phyloP scores from a whole-genome alignment of 2,797 vertebrate species.

The Scolopax bukidnonensis region DNA sequence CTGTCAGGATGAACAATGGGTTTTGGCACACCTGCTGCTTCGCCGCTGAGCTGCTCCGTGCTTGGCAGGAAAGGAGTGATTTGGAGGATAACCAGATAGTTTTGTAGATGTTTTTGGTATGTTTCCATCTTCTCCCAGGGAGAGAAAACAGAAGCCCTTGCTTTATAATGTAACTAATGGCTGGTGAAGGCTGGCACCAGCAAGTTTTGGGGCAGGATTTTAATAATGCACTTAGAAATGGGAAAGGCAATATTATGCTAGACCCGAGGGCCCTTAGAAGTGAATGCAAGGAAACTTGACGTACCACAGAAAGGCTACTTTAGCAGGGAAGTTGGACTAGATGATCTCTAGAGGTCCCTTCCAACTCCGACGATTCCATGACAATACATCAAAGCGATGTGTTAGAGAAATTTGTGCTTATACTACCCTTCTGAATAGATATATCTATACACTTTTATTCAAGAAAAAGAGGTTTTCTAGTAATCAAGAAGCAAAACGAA shows the following conservation, averaged over 20 bases:
- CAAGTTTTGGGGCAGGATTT: neutral
- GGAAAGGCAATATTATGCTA: neutral
- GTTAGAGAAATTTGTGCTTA: neutral
- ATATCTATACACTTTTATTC: neutral
- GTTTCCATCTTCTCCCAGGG: slow-evolving; percentile 28
- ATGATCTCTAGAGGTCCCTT: no score
- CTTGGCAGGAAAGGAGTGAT: slow-evolving; percentile 51
- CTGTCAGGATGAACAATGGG: slow-evolving; percentile 50
- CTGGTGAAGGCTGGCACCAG: neutral
- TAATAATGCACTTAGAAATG: neutral
- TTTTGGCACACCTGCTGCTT: slow-evolving; percentile 64
- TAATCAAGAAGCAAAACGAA: neutral
- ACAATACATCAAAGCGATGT: neutral
- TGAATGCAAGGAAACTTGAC: neutral
- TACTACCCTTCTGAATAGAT: neutral
- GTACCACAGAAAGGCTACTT: neutral
- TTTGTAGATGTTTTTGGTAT: slow-evolving; percentile 49
- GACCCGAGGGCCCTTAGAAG: neutral
- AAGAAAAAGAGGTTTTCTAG: neutral
- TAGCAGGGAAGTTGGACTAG: no score
- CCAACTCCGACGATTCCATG: no score
- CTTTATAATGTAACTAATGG: neutral
- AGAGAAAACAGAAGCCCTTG: slow-evolving; percentile 16
- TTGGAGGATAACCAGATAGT: slow-evolving; percentile 50
- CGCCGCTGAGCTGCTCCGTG: neutral